Conservation (phyloP, 2,888 invertebrate species). For the Laothoe populi region DNA sequence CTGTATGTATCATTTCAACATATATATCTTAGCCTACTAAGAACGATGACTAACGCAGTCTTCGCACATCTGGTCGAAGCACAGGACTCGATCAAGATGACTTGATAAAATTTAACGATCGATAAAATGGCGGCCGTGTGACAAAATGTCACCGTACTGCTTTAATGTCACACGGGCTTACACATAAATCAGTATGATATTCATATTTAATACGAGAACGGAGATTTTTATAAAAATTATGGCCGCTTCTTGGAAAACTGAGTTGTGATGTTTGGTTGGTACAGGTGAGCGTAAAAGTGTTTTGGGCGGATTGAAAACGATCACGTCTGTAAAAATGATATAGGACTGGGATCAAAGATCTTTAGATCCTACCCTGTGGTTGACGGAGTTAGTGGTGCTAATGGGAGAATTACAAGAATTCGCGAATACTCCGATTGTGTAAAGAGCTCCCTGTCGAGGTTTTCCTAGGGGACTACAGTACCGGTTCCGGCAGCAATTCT, state of each 20-base stretch:
- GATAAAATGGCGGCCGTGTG: conserved; percentile 19
- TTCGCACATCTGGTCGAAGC: not conserved
- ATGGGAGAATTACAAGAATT: too few relatives aligned
- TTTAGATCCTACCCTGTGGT: too few relatives aligned
- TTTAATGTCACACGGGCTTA: conserved; percentile 4
- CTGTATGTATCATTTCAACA: too few relatives aligned
- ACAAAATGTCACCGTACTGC: conserved; percentile 11
- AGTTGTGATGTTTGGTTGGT: conserved; percentile 56
- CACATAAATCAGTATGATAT: conserved; percentile 68
- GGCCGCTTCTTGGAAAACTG: conserved; percentile 67
- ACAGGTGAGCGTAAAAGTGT: conserved; percentile 2
- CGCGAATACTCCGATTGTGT: too few relatives aligned
- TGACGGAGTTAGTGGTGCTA: too few relatives aligned
- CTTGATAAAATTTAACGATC: conserved; percentile 21
- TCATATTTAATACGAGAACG: conserved; percentile 66
- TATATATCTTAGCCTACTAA: too few relatives aligned
- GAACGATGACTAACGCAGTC: not conserved
- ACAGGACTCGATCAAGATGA: not conserved
- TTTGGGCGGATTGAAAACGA: not conserved
- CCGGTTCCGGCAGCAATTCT: too few relatives aligned
- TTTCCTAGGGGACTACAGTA: too few relatives aligned
- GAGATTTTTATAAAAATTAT: conserved; percentile 60
- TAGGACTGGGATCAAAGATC: too few relatives aligned
- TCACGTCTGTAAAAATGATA: too few relatives aligned
- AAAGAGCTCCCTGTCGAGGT: too few relatives aligned